Evolutionary conservation across 1,140 invertebrate species (phyloP), one percentile per base, ranked within the genome.

Genomic region (Danaus melanippus): DNA sequence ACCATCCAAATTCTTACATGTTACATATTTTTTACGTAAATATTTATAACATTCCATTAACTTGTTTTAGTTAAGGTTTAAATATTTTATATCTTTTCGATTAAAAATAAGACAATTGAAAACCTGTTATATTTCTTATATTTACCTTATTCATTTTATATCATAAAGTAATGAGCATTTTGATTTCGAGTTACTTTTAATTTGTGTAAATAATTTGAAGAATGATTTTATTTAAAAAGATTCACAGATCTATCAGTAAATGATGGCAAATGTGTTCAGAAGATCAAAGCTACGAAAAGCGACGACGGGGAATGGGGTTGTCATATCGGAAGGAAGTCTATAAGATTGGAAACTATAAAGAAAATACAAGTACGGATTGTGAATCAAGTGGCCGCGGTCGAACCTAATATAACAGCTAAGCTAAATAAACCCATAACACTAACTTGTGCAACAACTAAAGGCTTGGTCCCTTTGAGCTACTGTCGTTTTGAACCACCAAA

Each of bases 401-500:
- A 68, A 46, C 62, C 69, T 5, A 78, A 79, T 42, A 60, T 84
- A 1, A 75, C 74, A 0, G 66, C 61, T 1, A 52, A 69, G 3
- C 67, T 77, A 10, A 70, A 66, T 6, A 76, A 73, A 32, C 21
- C 68, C 6, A 58, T 76, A 0, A 83, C 75, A 0, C 44, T 86
- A 12, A 52, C 60, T 0, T 86, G 83, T 49, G 68, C 67, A 0
- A 77, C 83, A 8, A 76, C 73, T 0, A 67, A 64, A 15, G 72
- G 67, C 1, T 53, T 73, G 9, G 61, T 62, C 1, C 73, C 83
- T 0, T 49, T 86, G 0, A 80, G 66, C 6, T 86, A 86, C 50
- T 86, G 83, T 39, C 65, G 83, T 0, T 86, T 86, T 42, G 83
- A 83, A 53, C 76, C 80, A 9, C 83, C 83, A 0, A 74, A 68